Percentiles rank a stretch among this genome's conserved stretches.
Evolutionary conservation across 2,113 vertebrate genomes (phyloP).

Genomic region (Pygoscelis antarcticus): DNA sequence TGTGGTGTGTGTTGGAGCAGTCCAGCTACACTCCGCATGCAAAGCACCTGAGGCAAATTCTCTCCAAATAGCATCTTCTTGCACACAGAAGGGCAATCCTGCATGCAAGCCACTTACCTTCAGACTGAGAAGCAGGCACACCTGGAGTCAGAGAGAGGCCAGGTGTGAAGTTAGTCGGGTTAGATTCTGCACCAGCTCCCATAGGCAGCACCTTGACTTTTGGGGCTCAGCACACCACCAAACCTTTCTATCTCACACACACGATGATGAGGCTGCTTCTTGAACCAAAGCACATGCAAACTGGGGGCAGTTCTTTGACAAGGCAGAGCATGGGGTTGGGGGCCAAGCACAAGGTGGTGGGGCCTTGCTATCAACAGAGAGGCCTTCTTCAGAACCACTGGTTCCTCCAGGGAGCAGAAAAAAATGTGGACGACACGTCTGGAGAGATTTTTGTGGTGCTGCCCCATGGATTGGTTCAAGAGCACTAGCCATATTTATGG

Average conservation of each 20-base stretch:
- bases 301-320: background rate
- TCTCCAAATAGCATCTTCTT: background rate
- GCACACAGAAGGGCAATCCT: conserved; percentile 3
- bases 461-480: background rate
- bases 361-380: background rate
- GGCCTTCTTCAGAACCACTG: background rate
- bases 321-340: background rate
- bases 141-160: background rate
- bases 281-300: conserved; percentile 18
- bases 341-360: background rate
- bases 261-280: background rate
- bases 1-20: background rate
- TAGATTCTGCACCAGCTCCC: background rate
- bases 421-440: background rate
- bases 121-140: background rate
- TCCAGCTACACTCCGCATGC: background rate
- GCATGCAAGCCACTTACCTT: conserved; percentile 67
- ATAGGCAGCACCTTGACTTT: background rate
- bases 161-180: conserved; percentile 47
- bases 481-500: background rate
- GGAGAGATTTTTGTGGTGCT: background rate
- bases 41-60: background rate
- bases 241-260: background rate
- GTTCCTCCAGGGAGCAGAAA: background rate
- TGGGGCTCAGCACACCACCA: background rate